These are phyloP conservation scores for Elysia chlorotica DNA, from an alignment of 1,140 invertebrate species.

Conservation along the genomic window DNA sequence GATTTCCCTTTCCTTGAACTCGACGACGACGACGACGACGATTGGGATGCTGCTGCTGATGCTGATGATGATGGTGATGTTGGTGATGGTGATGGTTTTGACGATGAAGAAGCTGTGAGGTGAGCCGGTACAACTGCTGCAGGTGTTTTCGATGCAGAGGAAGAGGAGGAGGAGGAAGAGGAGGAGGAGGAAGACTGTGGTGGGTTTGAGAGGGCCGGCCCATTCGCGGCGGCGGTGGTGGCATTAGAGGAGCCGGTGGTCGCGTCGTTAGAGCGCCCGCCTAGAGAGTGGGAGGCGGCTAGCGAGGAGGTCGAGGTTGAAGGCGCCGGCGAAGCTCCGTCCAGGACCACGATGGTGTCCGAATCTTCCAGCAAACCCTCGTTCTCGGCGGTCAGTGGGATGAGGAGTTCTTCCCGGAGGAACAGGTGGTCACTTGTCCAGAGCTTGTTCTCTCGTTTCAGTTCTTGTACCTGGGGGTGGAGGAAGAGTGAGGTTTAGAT, in stretches of 20 bases:
- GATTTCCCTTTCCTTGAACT: too few species aligned
- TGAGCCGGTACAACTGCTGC: too few species aligned
- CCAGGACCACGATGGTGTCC: conserved; percentile 23
- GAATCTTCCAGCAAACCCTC: conserved; percentile 28
- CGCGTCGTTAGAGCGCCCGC: too few species aligned
- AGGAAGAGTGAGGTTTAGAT: too few species aligned
- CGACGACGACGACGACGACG: too few species aligned
- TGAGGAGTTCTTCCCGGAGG: conserved; percentile 40
- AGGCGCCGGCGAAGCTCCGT: not conserved
- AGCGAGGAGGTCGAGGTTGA: not conserved
- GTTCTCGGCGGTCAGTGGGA: conserved; percentile 40
- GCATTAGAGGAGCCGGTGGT: not conserved
- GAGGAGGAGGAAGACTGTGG: not conserved
- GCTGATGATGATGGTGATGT: too few species aligned
- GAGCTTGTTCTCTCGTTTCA: conserved; percentile 47
- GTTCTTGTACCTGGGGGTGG: conserved; percentile 23
- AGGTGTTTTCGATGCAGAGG: too few species aligned
- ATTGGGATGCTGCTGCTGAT: too few species aligned
- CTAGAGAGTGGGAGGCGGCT: not conserved
- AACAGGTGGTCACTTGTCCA: conserved; percentile 54
- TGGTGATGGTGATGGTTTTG: too few species aligned
- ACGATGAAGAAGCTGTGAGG: too few species aligned
- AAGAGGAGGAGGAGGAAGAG: not conserved
- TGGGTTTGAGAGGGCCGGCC: not conserved
- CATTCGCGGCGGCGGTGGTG: not conserved